phyloP scores from a whole-genome alignment of 2,797 vertebrate genomes.

The Epinephelus malabaricus region DNA sequence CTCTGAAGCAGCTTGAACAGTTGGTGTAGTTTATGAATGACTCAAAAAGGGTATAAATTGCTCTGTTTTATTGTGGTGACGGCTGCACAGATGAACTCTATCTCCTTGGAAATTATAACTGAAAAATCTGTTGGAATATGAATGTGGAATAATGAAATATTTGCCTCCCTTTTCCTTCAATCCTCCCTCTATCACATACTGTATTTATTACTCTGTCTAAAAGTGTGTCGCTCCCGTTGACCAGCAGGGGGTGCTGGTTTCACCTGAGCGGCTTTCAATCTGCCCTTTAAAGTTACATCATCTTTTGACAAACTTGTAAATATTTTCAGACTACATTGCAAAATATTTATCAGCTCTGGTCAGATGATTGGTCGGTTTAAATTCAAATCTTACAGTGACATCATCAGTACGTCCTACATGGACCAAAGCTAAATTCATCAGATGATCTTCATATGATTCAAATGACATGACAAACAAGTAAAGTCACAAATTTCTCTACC shows the following conservation, averaged over 20 bases:
- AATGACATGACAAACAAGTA: conserved; percentile 7
- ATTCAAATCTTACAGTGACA: conserved; percentile 7
- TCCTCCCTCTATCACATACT: conserved; percentile 26
- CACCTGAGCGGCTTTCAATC: conserved; percentile 50
- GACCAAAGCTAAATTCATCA: conserved; percentile 4
- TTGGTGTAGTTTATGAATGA: conserved; percentile 77
- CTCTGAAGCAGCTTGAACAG: conserved; percentile 83
- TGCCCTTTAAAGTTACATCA: conserved; percentile 58
- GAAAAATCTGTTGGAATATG: conserved; percentile 68
- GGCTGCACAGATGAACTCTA: conserved; percentile 78
- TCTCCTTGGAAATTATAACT: conserved; percentile 64
- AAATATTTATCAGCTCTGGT: conserved; percentile 41
- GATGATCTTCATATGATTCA: conserved; percentile 15
- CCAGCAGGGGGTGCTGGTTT: conserved; percentile 71
- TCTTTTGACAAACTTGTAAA: conserved; percentile 75
- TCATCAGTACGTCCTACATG: not conserved
- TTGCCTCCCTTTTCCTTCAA: conserved; percentile 31
- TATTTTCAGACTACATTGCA: conserved; percentile 62
- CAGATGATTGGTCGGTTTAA: conserved; percentile 12
- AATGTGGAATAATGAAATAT: conserved; percentile 68
- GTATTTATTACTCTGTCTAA: conserved; percentile 41
- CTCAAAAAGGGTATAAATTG: conserved; percentile 63
- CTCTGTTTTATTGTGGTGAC: conserved; percentile 84
- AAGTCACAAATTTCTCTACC: conserved; percentile 6
- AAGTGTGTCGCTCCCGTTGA: conserved; percentile 45